Conservation (phyloP, 2,797 vertebrate species). For the Smutsia gigantea region DNA sequence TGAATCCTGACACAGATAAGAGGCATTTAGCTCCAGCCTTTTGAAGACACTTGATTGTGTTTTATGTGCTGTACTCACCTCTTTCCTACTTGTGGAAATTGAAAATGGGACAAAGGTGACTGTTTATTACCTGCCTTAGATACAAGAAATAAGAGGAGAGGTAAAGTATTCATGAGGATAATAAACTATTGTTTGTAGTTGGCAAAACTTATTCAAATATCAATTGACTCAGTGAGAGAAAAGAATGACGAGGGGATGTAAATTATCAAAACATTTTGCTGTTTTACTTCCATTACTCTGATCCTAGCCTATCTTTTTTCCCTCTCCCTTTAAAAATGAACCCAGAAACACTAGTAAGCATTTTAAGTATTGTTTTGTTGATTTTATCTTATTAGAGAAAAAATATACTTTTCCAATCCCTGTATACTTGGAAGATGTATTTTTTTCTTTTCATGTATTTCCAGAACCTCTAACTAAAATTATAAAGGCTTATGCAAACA, state of each 20-base stretch:
- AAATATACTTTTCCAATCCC: background rate
- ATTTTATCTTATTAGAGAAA: slow-evolving; percentile 37
- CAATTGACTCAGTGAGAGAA: background rate
- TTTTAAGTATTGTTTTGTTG: slow-evolving; percentile 60
- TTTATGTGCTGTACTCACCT: background rate
- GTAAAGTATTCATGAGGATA: slow-evolving; percentile 16
- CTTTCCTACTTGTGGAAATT: slow-evolving; percentile 22
- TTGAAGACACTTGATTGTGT: slow-evolving; percentile 57
- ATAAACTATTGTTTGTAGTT: slow-evolving; percentile 49
- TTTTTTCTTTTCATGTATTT: slow-evolving; percentile 26
- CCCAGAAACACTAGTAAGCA: background rate
- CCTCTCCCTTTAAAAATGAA: slow-evolving; percentile 8
- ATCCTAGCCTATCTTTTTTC: background rate
- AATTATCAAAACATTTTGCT: background rate
- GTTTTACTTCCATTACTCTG: background rate
- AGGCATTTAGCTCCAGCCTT: slow-evolving; percentile 30
- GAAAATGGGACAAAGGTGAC: slow-evolving; percentile 15
- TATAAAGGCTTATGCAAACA: slow-evolving; percentile 22
- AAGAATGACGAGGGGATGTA: background rate
- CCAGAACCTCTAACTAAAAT: background rate
- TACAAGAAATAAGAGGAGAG: slow-evolving; percentile 37
- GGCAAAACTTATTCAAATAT: background rate
- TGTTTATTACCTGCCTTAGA: background rate
- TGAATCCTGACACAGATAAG: slow-evolving; percentile 68
- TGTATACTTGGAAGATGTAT: background rate